phyloP scores from a whole-genome alignment of 2,113 vertebrate species.

The Poecile atricapillus region DNA sequence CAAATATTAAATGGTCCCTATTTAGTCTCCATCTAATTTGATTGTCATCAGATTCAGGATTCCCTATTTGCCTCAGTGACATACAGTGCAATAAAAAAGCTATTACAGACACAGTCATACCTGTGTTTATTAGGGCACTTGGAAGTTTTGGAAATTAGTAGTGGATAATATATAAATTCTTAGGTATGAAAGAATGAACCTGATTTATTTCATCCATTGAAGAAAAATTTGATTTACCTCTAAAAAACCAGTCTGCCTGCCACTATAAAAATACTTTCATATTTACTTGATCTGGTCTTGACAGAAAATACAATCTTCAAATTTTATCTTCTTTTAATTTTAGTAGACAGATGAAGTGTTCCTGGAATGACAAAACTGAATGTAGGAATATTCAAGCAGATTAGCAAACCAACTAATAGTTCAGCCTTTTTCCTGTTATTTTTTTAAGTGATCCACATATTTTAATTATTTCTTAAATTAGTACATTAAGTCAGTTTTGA shows the following conservation, averaged over 20 bases:
- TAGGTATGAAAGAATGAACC: neutral
- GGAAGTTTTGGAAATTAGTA: neutral
- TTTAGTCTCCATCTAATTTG: neutral
- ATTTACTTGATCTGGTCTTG: neutral
- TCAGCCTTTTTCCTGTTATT: neutral
- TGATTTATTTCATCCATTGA: neutral
- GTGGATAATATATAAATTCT: neutral
- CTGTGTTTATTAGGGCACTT: neutral
- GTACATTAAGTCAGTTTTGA: neutral
- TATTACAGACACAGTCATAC: neutral
- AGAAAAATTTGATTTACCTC: neutral
- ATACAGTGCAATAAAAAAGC: neutral
- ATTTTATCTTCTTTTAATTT: neutral
- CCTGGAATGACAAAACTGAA: neutral
- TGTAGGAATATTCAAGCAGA: neutral
- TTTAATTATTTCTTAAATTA: neutral
- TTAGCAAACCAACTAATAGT: neutral
- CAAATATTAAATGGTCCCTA: neutral
- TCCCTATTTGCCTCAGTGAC: neutral
- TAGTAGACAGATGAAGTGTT: neutral
- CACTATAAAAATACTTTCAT: neutral
- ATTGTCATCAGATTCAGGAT: neutral
- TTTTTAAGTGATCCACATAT: neutral
- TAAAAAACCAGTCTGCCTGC: neutral
- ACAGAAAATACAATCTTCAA: neutral